Evolutionary conservation across 2,888 invertebrate genomes (phyloP).

Genomic region (Metacarcinus magister): DNA sequence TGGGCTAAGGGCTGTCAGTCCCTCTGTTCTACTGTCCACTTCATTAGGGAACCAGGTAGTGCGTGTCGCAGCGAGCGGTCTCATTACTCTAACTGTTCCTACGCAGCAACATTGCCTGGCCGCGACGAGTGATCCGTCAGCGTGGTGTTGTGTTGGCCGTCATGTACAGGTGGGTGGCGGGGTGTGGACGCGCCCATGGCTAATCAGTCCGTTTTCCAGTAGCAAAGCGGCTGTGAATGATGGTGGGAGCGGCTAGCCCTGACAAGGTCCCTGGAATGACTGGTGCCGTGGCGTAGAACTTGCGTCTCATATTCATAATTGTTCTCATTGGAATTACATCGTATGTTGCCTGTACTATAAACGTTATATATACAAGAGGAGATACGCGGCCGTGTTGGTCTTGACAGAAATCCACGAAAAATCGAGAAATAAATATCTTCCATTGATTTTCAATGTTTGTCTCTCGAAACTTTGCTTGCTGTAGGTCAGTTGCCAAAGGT

Average conservation of each 20-base stretch:
- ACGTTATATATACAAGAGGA: neutral
- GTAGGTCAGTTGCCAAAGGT: conserved; percentile 23
- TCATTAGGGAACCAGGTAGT: neutral
- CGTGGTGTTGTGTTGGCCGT: neutral
- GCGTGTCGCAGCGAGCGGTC: neutral
- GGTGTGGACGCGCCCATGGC: conserved; percentile 29
- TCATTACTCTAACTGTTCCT: neutral
- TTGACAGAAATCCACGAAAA: neutral
- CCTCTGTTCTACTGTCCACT: neutral
- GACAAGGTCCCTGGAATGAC: neutral
- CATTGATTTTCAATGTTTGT: conserved; percentile 39
- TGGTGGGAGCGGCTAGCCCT: conserved; percentile 33
- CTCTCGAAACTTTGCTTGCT: conserved; percentile 49
- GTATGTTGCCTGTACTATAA: neutral
- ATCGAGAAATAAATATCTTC: neutral
- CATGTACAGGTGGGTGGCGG: neutral
- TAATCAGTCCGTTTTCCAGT: conserved; percentile 11
- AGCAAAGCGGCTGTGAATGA: conserved; percentile 35
- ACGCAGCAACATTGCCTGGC: neutral
- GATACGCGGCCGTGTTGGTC: neutral
- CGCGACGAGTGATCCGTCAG: neutral
- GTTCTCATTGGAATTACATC: neutral
- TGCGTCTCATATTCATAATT: neutral
- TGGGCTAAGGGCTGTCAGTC: neutral
- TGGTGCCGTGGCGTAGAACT: conserved; percentile 12